Evolutionary conservation across 2,888 invertebrate genomes (phyloP), one percentile per base, ranked within the genome.

Genomic region (Beris morrisii): DNA sequence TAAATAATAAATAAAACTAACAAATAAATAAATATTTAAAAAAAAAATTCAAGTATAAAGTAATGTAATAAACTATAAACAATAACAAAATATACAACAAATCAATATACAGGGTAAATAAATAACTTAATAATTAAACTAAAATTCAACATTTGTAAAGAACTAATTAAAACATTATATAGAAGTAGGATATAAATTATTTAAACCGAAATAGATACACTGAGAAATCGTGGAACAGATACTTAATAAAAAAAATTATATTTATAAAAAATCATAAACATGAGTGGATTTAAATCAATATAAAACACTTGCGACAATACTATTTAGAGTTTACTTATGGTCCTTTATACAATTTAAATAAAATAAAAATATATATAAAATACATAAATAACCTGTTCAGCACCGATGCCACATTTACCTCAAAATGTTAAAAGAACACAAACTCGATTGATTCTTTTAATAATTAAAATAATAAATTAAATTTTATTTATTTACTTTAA

Each of bases 81-180:
- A 59, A 32, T 48, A 48, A 22, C 22, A 22, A 22, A 7, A 59
- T 58, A 61, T n/a, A 22, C 32, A 12, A 61, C 61, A 61, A 61
- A 59, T 15, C 15, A 50, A 12, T 50, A 61, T 61, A 61, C 61
- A 61, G 61, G 61, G 61, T 61, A 61, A 61, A 61, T 50, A 61
- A 50, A 38, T 38, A 38, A 38, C 5, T 38, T 7, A 38, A 38
- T 38, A 38, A 38, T 38, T 7, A 38, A 38, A 38, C 5, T 3
- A 7, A 12, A 48, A 48, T 13, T 48, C 48, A 48, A 48, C 48
- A 48, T n/a, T 13, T 13, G 15, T 13, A 48, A 13, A 13, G 15
- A 11, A 12, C 48, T n/a, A 48, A 22, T 22, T 22, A 48, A 48
- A 48, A 13, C 12, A 48, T 48, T 11, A 15, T 13, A 48, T 13